Evolutionary conservation across 2,888 invertebrate genomes (phyloP).

Genomic region (Apotomis capreana): DNA sequence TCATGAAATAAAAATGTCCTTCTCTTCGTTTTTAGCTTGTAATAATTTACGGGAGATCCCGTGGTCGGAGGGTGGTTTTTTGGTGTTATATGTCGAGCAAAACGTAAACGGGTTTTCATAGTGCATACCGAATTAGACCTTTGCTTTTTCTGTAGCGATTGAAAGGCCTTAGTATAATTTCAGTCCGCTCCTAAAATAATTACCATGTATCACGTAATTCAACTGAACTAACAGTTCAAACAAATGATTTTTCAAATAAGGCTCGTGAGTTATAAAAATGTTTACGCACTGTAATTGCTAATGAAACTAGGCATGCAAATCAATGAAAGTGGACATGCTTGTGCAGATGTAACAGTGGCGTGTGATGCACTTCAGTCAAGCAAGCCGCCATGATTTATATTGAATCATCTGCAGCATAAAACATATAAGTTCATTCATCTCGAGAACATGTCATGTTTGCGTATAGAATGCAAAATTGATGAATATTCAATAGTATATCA

Average conservation of each 20-base stretch:
- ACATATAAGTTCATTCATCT: slow-evolving; percentile 5
- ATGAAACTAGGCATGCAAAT: slow-evolving; percentile 51
- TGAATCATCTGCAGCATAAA: slow-evolving; percentile 3
- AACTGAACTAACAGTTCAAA: neutral
- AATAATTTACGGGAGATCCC: too few species aligned
- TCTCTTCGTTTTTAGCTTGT: too few species aligned
- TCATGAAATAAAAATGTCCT: too few species aligned
- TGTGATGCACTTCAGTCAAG: slow-evolving; percentile 24
- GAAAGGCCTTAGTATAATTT: too few species aligned
- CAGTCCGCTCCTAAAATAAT: neutral
- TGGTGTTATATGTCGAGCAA: too few species aligned
- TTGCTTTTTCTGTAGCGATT: too few species aligned
- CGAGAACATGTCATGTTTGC: neutral
- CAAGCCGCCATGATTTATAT: slow-evolving; percentile 13
- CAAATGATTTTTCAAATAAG: slow-evolving; percentile 27
- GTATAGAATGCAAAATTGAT: neutral
- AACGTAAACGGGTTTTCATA: too few species aligned
- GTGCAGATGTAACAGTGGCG: slow-evolving; percentile 35
- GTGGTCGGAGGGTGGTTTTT: too few species aligned
- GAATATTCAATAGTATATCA: neutral
- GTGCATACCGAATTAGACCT: too few species aligned
- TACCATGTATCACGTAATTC: neutral
- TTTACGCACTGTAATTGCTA: slow-evolving; percentile 24
- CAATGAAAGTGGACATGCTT: slow-evolving; percentile 50
- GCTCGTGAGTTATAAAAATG: slow-evolving; percentile 24